phyloP scores from a whole-genome alignment of 2,888 invertebrate species.

The Adela reaumurella region DNA sequence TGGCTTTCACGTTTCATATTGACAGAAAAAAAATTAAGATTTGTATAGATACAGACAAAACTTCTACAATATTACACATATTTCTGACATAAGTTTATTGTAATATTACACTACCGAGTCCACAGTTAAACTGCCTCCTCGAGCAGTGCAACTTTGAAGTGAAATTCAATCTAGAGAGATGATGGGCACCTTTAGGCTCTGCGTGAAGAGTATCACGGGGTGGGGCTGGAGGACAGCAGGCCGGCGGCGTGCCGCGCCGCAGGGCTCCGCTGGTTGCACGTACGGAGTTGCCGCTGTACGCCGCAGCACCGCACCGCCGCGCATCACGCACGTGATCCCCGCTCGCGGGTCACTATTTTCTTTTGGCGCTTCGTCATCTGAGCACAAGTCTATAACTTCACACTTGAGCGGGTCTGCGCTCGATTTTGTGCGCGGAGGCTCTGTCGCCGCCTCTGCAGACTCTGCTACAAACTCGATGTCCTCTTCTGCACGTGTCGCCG shows the following conservation, averaged over 20 bases:
- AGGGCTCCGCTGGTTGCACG: constrained; percentile 36
- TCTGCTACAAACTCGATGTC: constrained; percentile 48
- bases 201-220: constrained; percentile 42
- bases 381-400: constrained; percentile 66
- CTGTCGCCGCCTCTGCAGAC: constrained; percentile 19
- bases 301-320: constrained; percentile 34
- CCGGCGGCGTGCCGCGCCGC: constrained; percentile 38
- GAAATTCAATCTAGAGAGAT: constrained; percentile 42
- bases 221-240: constrained; percentile 42
- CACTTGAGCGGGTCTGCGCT: constrained; percentile 27
- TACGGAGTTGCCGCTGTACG: constrained; percentile 31
- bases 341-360: constrained; percentile 45
- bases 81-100: no score
- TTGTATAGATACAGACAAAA: no score
- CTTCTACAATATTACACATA: no score
- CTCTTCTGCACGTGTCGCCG: constrained; percentile 29
- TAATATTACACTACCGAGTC: no score
- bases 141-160: no score
- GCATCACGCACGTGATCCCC: constrained; percentile 38
- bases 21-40: no score
- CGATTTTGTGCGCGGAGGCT: constrained; percentile 27
- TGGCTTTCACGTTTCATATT: no score
- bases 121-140: no score
- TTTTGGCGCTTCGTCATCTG: constrained; percentile 58
- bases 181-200: constrained; percentile 43